phyloP scores from a whole-genome alignment of 2,797 vertebrate species.

The Phoebastria nigripes region DNA sequence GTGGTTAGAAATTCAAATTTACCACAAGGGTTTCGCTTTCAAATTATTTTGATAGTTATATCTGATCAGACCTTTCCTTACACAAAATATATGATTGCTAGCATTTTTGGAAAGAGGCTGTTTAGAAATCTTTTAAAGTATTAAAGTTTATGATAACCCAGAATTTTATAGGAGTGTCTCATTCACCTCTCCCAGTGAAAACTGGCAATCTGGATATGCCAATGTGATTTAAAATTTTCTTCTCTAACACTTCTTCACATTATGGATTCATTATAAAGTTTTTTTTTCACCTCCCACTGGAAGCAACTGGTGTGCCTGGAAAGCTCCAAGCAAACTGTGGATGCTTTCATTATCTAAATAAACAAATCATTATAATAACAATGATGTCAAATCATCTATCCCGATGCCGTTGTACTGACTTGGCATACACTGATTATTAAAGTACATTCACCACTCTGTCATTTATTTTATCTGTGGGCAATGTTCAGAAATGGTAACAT shows the following conservation, averaged over 20 bases:
- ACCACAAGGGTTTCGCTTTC: not conserved
- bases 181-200: not conserved
- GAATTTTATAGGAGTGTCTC: not conserved
- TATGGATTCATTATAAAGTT: not conserved
- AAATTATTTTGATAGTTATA: not conserved
- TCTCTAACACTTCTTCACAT: not conserved
- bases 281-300: not conserved
- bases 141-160: not conserved
- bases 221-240: not conserved
- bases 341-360: not conserved
- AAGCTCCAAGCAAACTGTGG: not conserved
- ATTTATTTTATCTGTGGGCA: not conserved
- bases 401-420: not conserved
- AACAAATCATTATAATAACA: not conserved
- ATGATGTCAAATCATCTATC: not conserved
- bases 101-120: not conserved
- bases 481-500: not conserved
- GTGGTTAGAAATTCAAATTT: not conserved
- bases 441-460: not conserved
- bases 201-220: not conserved
- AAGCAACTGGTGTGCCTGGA: not conserved
- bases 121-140: not conserved
- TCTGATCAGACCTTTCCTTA: not conserved
- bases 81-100: not conserved
- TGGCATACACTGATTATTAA: not conserved